These are phyloP conservation scores for Cettia cetti DNA, from an alignment of 2,113 vertebrate genomes.

Conservation along the genomic window DNA sequence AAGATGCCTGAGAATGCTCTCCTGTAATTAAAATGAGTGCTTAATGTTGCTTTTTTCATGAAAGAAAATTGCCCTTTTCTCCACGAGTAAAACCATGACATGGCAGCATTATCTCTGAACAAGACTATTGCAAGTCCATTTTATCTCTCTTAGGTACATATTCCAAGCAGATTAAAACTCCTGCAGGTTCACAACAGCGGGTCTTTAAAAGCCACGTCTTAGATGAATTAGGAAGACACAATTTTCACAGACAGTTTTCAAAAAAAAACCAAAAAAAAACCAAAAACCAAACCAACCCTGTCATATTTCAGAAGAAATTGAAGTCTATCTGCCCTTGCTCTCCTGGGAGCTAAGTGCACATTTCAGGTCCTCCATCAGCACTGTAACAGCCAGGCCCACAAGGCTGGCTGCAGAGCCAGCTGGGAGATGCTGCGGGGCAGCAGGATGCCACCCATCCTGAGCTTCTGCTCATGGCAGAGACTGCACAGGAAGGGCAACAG, in stretches of 20 bases:
- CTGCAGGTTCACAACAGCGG: background rate
- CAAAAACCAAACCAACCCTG: too few relatives aligned
- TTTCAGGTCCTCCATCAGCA: background rate
- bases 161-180: background rate
- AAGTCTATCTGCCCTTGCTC: background rate
- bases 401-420: background rate
- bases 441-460: background rate
- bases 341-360: background rate
- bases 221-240: background rate
- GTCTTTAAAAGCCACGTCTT: background rate
- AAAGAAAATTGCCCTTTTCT: background rate
- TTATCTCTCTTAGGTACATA: background rate
- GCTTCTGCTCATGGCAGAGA: background rate
- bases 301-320: background rate
- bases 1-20: background rate
- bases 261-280: background rate
- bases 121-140: background rate
- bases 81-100: background rate
- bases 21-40: background rate
- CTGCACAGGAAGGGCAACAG: background rate
- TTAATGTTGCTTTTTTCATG: background rate
- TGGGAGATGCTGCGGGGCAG: background rate
- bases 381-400: background rate
- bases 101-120: background rate
- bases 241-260: background rate